Base-by-base conservation (phyloP, 2,113 vertebrate species). In the Centropus unirufus region DNA sequence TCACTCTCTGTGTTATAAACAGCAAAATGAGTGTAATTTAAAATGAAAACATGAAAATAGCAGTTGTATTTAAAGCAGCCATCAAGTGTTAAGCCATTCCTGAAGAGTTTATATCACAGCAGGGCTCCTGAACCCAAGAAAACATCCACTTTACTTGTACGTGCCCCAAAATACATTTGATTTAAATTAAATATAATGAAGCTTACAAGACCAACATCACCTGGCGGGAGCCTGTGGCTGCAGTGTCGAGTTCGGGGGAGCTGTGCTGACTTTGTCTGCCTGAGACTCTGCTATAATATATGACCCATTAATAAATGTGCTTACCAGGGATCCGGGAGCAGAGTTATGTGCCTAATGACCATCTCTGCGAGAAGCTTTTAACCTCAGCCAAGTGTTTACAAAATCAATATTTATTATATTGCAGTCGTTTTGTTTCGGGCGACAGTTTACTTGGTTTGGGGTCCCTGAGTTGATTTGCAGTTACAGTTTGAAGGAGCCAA, bases 331-430 rank as follows among this genome's bases (percentile, higher is more conserved):
- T 32, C 12, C 3, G 4, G 4, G 42, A 68, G 84, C 42, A 26
- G 84, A 63, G 68, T 32, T 58, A 11, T 32, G 61, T 81, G 51
- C 74, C 68, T 81, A 2, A 55, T 27, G 39, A 55, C 52, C 39
- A 11, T 46, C 78, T 30, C 66, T 32, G 46, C 18, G 74, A 32
- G 34, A 75, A 72, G 81, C 82, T 89, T 93, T 94, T 85, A 72
- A 64, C 81, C 84, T 51, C 3, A 1, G 47, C 18, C 4, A 70
- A 89, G 26, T 14, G 8, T n/a, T 40, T 9, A 42, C 64, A 47
- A 34, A 55, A 67, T 84, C 73, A 46, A 72, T 87, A 46, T 67
- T 78, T 66, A 12, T 89, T 82, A 52, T 29, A 67, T 67, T 55
- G 69, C 64, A 23, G 39, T 32, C 26, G 2, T 77, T 90, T 58